Evolutionary conservation across 2,888 invertebrate genomes (phyloP), one percentile per base, ranked within the genome.

Genomic region (Cosmopolites sordidus): DNA sequence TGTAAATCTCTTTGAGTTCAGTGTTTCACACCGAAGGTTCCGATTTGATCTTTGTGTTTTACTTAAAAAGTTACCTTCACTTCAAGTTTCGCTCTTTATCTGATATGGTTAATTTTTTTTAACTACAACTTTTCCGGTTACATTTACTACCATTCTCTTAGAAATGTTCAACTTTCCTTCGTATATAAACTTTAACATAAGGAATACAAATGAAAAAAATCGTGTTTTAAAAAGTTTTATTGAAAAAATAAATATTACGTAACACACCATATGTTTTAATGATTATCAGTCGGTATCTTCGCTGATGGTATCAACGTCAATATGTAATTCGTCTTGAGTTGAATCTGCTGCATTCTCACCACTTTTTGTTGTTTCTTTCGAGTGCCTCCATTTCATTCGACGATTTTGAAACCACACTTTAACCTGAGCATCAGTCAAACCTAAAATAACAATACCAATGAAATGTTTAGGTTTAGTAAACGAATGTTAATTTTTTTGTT

Each of bases 381-480:
- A 72, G 58, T 75, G 75, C 47, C 75, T 60, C 75, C 75, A 75
- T 61, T 75, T 75, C 75, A 75, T 75, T 51, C 74, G 62, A 40
- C 74, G 60, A 66, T 92, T 94, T 77, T 94, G 94, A 71, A 92
- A 93, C 92, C 92, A 92, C 1, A 93, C 92, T 75, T 92, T 92
- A 1, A 92, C 92, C 88, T 90, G 72, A 18, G 59, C 58, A 51
- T 58, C 58, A 5, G 58, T 58, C 8, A 58, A 44, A 39, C 58
- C 58, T 58, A 38, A 43, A 47, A 41, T 6, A 33, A 4, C 5
- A 33, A 33, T 12, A 33, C 4, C 33, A 27, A 27, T 9, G 5
- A 9, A 27, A 27, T 6, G 5, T 27, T 27, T 27, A 27, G 5
- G 27, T 27, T 27, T n/a, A n/a, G n/a, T n/a, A n/a, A n/a, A n/a